Evolutionary conservation across 1,140 invertebrate species (phyloP), one percentile per base, ranked within the genome.

Genomic region (Atta colombica): DNA sequence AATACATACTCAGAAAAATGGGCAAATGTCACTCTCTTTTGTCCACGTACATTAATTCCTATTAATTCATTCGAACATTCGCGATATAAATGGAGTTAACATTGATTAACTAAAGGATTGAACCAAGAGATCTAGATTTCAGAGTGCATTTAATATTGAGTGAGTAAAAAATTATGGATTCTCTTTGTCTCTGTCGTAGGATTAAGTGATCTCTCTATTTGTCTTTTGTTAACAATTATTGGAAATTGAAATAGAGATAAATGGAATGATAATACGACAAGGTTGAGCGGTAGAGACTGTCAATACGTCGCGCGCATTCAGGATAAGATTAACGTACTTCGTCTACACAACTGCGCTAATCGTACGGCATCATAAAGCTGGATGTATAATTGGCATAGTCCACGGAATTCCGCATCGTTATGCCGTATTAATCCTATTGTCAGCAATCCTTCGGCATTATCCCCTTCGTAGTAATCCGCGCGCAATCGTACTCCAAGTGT

Each of bases 311-410:
- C 25, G 69, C 25, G 69, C n/a, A 25, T 84, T 61, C 80, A 55
- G 55, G 80, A 84, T 84, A 84, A 84, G 80, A 84, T 84, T 84
- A 84, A 53, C 28, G 69, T 60, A 69, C 69, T 75, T 63, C 69
- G 80, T 31, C 25, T 16, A 69, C 39, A 74, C 80, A 84, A 84
- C 25, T 45, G 69, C 69, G 55, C 69, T 75, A 61, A 74, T 72
- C 69, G 55, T 84, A 49, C 39, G 69, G 55, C 69, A 84, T 75
- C 80, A 63, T 84, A 84, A 84, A 84, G 80, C 80, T 69, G 69
- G 80, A 75, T 84, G 58, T 84, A 75, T 84, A 84, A 84, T 61
- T 84, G 80, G 68, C 80, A 72, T 39, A 61, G 80, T 39, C 49
- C 69, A 58, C 58, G 69, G 63, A 84, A 74, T 63, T 61, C 39